phyloP scores from a whole-genome alignment of 2,888 invertebrate genomes.

The Operophtera brumata region DNA sequence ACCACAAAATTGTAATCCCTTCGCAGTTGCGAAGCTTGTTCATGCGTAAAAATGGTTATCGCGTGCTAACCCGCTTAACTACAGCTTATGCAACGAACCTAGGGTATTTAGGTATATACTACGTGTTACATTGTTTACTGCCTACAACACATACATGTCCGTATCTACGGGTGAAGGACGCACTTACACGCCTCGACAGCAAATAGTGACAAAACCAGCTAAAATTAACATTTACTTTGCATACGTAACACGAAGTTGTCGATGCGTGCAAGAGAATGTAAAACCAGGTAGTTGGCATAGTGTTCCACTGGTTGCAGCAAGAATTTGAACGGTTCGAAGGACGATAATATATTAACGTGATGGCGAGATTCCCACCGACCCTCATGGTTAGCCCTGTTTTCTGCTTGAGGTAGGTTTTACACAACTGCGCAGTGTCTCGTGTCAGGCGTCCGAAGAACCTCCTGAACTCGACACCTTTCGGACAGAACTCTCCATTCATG shows the following conservation, averaged over 20 bases:
- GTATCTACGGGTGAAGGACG: constrained; percentile 14
- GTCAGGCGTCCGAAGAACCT: too few species aligned
- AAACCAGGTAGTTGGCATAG: not conserved
- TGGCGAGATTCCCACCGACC: too few species aligned
- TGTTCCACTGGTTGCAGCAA: not conserved
- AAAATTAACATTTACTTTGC: constrained; percentile 14
- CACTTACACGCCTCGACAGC: constrained; percentile 3
- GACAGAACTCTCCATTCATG: too few species aligned
- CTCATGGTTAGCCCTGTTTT: too few species aligned
- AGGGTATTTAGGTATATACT: not conserved
- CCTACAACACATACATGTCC: not conserved
- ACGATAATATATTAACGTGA: not conserved
- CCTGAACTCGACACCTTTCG: too few species aligned
- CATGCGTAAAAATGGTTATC: constrained; percentile 2
- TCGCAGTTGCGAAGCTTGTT: not conserved
- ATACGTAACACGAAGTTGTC: constrained; percentile 1
- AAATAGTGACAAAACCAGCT: constrained; percentile 9
- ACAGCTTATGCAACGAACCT: constrained; percentile 1
- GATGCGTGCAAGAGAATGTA: constrained; percentile 1
- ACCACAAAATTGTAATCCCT: too few species aligned
- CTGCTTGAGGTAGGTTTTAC: too few species aligned
- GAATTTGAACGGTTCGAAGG: not conserved
- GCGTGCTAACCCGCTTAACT: constrained; percentile 9
- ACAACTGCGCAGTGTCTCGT: too few species aligned
- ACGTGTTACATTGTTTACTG: not conserved